These are phyloP conservation scores for Diorhabda carinulata DNA, from an alignment of 1,140 invertebrate species.

Conservation along the genomic window DNA sequence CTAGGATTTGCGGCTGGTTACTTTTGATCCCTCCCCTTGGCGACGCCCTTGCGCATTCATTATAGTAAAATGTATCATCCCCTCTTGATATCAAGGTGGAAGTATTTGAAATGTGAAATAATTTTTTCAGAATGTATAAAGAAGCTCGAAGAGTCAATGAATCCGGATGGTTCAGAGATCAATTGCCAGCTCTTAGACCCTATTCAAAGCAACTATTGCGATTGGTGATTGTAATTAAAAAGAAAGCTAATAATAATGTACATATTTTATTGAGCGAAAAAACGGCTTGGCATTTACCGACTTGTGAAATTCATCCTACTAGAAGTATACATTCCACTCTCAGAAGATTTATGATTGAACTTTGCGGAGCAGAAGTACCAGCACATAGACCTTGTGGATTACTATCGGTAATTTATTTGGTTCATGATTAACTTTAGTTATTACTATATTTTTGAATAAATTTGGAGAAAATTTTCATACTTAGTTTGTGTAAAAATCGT, in stretches of 20 bases:
- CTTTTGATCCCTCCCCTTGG: no score
- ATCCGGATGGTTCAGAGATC: constrained; percentile 63
- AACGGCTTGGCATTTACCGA: constrained; percentile 75
- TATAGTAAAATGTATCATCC: no score
- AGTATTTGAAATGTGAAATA: neutral
- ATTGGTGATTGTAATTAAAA: constrained; percentile 74
- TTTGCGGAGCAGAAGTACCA: constrained; percentile 82
- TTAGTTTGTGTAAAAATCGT: no score
- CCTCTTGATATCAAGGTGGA: no score
- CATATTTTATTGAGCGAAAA: constrained; percentile 82
- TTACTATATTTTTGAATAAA: no score
- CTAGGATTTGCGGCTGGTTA: no score
- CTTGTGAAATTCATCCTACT: constrained; percentile 82
- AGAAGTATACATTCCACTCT: constrained; percentile 83
- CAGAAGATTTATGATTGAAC: constrained; percentile 85
- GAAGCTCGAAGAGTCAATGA: constrained; percentile 44
- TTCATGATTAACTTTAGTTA: no score
- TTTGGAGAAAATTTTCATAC: no score
- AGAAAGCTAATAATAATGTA: constrained; percentile 77
- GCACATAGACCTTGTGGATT: constrained; percentile 81
- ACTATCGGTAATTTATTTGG: constrained; percentile 52
- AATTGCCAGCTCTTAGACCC: constrained; percentile 65
- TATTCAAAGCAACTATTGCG: constrained; percentile 73
- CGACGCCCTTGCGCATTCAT: no score
- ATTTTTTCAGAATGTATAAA: constrained; percentile 34